Evolutionary conservation across 2,113 vertebrate species (phyloP).

Genomic region (Pluvianellus socialis): DNA sequence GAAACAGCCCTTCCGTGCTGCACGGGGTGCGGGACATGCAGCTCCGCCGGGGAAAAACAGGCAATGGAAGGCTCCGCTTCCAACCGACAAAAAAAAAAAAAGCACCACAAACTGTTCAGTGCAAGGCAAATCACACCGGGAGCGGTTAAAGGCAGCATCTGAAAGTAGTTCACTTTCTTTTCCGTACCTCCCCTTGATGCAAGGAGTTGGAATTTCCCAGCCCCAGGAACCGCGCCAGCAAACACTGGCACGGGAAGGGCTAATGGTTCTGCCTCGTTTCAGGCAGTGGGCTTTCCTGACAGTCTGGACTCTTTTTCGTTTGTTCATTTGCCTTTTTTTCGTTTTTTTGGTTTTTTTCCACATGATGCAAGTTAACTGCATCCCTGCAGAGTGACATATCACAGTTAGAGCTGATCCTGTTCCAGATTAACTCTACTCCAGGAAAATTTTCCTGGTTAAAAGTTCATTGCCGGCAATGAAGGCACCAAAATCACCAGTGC

Average conservation of each 20-base stretch:
- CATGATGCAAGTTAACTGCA: neutral
- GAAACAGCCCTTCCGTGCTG: neutral
- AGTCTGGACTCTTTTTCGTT: neutral
- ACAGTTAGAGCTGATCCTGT: neutral
- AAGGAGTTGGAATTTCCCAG: constrained; percentile 11
- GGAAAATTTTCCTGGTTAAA: neutral
- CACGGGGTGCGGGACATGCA: rapidly evolving
- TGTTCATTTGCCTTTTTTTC: too few relatives aligned
- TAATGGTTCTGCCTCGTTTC: rapidly evolving
- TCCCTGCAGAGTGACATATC: neutral
- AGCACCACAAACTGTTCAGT: neutral
- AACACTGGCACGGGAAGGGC: neutral
- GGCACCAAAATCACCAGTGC: neutral
- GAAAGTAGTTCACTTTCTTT: neutral
- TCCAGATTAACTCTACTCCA: neutral
- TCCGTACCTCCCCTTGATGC: constrained; percentile 37
- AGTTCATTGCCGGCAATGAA: neutral
- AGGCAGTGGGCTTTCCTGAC: neutral
- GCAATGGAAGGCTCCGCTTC: neutral
- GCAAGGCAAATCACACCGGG: neutral
- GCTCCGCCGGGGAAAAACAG: rapidly evolving
- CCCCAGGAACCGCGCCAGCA: neutral
- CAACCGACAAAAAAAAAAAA: neutral
- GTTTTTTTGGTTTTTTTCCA: neutral
- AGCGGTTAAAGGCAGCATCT: neutral